A percentile compares a stretch with the other conserved stretches of the same genome.
Evolutionary conservation across 2,797 vertebrate species (phyloP).

Genomic region (Ctenosaura bakeri): DNA sequence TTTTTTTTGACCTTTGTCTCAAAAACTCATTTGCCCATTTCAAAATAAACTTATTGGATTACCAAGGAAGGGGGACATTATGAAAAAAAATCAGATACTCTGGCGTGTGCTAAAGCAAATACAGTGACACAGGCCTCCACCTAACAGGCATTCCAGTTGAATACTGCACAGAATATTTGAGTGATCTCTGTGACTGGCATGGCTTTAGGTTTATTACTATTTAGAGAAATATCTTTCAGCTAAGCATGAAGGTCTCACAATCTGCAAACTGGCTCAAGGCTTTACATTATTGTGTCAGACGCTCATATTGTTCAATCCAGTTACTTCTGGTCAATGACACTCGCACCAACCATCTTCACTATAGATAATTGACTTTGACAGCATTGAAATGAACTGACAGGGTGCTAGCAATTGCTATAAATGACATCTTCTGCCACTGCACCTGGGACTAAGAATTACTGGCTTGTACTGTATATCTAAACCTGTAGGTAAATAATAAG

Average conservation of each 20-base stretch:
- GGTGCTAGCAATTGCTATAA: conserved; percentile 52
- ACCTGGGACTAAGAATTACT: conserved; percentile 49
- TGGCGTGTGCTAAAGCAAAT: conserved; percentile 5
- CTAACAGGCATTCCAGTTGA: neutral
- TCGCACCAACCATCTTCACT: conserved; percentile 52
- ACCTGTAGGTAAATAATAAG: conserved; percentile 30
- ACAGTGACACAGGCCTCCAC: neutral
- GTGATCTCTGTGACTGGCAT: conserved; percentile 10
- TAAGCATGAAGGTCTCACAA: conserved; percentile 50
- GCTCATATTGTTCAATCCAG: conserved; percentile 56
- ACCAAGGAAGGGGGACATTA: neutral
- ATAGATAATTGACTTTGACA: conserved; percentile 71
- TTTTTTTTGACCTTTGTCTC: neutral
- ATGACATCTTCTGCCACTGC: conserved; percentile 49
- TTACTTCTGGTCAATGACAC: conserved; percentile 64
- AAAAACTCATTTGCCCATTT: neutral
- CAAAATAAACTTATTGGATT: neutral
- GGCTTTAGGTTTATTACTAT: conserved; percentile 45
- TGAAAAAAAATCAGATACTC: neutral
- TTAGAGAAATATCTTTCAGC: conserved; percentile 50
- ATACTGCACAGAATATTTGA: conserved; percentile 25
- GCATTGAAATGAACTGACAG: conserved; percentile 66
- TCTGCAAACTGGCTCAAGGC: conserved; percentile 48
- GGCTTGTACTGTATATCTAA: conserved; percentile 7
- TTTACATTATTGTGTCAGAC: conserved; percentile 50